Base-by-base conservation (phyloP, 2,888 invertebrate genomes). In the Pachydiplax longipennis region DNA sequence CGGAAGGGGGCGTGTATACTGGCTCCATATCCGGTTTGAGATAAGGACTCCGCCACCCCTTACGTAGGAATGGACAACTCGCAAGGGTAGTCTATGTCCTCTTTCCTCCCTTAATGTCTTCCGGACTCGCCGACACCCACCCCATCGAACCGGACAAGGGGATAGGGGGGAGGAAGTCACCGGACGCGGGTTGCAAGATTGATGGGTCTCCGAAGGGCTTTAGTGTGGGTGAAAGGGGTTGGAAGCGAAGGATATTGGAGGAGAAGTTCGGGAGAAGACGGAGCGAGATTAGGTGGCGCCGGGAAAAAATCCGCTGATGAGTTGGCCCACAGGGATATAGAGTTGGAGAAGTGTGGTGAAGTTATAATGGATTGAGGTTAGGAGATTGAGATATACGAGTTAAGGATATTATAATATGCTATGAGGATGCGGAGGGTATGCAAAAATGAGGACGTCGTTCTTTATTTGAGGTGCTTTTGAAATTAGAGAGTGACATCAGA, bases 181-280 rank as follows among this genome's bases (percentile, higher is more conserved):
- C 87, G 87, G 87, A 87, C 87, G 87, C 65, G 35, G 83, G 58
- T 53, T 61, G 87, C 87, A 87, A 87, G 87, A 87, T 87, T 87
- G 87, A 87, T 87, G 87, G 61, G 87, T 61, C 87, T 37, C 87
- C 87, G 87, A 65, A 87, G 58, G 87, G 87, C 61, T 87, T 83
- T 83, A 53, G 25, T n/a, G 58, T 58, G 87, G 58, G 61, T 83
- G 83, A 58, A 87, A 40, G 37, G 87, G 87, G 61, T 61, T 87
- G 35, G 44, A 65, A 48, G 53, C 10, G 83, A 53, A 87, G 87
- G 87, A 87, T 87, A 87, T 87, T 87, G 87, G 87, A 87, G 65
- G 65, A 65, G 87, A 87, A 87, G 87, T 87, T 87, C n/a, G 87
- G 61, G 61, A 35, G 87, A 87, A 87, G 87, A 87, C 61, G 83